Conservation (phyloP, 2,888 invertebrate species). For the Galerucella nymphaeae region DNA sequence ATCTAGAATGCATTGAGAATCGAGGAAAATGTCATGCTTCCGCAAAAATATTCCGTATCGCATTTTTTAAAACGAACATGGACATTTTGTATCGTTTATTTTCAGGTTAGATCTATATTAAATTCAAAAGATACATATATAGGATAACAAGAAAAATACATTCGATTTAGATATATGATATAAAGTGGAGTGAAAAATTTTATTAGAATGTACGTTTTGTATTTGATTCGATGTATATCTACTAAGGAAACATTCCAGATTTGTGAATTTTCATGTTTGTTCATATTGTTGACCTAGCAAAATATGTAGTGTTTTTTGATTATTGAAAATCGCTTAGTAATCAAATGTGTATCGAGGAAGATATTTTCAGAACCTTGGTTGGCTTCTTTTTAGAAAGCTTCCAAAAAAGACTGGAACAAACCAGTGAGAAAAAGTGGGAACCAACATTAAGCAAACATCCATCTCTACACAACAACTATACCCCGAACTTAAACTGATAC, state of each 20-base stretch:
- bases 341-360: too few species aligned
- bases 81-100: constrained; percentile 44
- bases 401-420: too few species aligned
- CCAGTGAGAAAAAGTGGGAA: too few species aligned
- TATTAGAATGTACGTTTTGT: constrained; percentile 24
- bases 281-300: not conserved
- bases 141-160: constrained; percentile 30
- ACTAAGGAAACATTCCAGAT: not conserved
- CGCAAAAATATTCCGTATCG: constrained; percentile 40
- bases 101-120: constrained; percentile 43
- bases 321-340: too few species aligned
- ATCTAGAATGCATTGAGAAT: constrained; percentile 47
- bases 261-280: not conserved
- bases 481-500: too few species aligned
- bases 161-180: constrained; percentile 33
- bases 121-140: constrained; percentile 38
- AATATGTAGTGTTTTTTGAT: too few species aligned
- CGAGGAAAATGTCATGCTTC: constrained; percentile 47
- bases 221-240: constrained; percentile 4
- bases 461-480: too few species aligned
- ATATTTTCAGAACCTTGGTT: too few species aligned
- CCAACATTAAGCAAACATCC: too few species aligned
- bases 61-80: constrained; percentile 41
- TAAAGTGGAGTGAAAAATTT: constrained; percentile 35
- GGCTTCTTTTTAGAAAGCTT: too few species aligned